Evolutionary conservation across 1,140 invertebrate genomes (phyloP).

Genomic region (Temnothorax nylanderi): DNA sequence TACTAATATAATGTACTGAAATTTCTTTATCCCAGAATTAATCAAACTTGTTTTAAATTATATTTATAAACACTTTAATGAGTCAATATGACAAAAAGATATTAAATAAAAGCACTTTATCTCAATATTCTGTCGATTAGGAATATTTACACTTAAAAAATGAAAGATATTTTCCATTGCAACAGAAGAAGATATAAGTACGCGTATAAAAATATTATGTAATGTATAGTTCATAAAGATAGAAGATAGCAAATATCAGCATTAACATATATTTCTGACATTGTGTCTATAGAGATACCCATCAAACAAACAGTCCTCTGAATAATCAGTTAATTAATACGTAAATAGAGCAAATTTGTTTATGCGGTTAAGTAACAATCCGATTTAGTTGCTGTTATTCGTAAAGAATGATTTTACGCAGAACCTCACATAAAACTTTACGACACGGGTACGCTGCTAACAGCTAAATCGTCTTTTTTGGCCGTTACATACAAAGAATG

Average conservation of each 20-base stretch:
- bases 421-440: constrained; percentile 25
- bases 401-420: background rate
- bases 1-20: background rate
- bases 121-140: background rate
- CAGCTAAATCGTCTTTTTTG: constrained; percentile 23
- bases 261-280: background rate
- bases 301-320: background rate
- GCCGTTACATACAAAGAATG: constrained; percentile 40
- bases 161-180: background rate
- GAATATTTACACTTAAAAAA: constrained; percentile 1
- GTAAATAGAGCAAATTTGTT: background rate
- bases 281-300: background rate
- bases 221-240: background rate
- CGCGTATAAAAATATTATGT: background rate
- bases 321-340: background rate
- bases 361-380: background rate
- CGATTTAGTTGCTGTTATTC: background rate
- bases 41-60: background rate
- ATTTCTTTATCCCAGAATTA: background rate
- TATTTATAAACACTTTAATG: background rate
- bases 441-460: background rate
- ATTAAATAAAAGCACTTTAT: background rate
- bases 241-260: background rate
- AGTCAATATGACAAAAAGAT: background rate
- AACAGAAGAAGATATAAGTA: background rate